These are phyloP conservation scores for Zapus hudsonius DNA, from an alignment of 2,113 vertebrate species.

Conservation along the genomic window DNA sequence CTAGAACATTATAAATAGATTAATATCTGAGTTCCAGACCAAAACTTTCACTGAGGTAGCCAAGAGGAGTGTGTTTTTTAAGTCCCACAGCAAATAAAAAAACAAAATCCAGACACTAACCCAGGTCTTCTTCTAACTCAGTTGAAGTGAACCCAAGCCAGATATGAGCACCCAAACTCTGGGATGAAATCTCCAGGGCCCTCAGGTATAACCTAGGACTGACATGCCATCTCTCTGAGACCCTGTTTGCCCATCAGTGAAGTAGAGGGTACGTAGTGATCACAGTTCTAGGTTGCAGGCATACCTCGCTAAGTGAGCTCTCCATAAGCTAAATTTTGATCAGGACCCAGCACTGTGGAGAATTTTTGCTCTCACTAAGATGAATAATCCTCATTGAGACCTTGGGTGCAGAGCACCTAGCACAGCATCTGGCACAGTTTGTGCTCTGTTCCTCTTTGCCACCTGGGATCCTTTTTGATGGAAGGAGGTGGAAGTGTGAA, in stretches of 20 bases:
- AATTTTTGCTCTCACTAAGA: background rate
- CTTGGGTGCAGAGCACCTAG: background rate
- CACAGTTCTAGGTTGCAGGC: background rate
- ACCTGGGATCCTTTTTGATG: constrained; percentile 54
- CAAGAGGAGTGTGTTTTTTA: background rate
- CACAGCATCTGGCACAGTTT: background rate
- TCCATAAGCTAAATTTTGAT: background rate
- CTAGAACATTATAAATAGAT: background rate
- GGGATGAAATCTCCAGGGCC: background rate
- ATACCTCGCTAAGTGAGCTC: background rate
- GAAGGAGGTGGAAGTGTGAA: constrained; percentile 42
- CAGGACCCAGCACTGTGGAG: background rate
- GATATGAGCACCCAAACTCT: background rate
- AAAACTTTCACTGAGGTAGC: background rate
- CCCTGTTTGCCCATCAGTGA: background rate
- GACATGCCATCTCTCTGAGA: background rate
- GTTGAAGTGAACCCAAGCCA: background rate
- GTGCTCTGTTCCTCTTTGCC: background rate
- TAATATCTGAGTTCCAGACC: background rate
- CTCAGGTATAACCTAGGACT: background rate
- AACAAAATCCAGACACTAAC: background rate
- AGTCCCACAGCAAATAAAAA: background rate
- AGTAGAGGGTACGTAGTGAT: background rate
- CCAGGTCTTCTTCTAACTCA: background rate
- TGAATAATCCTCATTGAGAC: background rate